phyloP scores from a whole-genome alignment of 2,797 vertebrate genomes.

The Limosa lapponica region DNA sequence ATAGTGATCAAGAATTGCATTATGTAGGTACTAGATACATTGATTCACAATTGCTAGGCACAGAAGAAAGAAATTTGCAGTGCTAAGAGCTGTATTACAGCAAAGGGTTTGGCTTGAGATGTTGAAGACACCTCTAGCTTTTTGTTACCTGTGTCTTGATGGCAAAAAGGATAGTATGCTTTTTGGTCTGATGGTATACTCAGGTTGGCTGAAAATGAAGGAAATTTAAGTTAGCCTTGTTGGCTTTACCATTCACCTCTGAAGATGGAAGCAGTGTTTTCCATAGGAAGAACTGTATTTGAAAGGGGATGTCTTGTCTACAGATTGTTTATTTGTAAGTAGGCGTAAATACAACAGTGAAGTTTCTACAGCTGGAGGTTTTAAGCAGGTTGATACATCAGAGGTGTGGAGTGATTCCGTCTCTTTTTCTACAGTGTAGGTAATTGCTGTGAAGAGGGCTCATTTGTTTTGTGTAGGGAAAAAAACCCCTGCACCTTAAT shows the following conservation, averaged over 20 bases:
- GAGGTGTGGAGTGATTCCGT: not conserved
- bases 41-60: not conserved
- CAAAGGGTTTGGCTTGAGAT: not conserved
- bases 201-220: not conserved
- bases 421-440: not conserved
- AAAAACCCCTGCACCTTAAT: not conserved
- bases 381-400: not conserved
- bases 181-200: not conserved
- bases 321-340: not conserved
- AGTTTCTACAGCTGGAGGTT: not conserved
- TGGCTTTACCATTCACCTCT: not conserved
- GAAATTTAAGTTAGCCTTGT: not conserved
- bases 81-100: not conserved
- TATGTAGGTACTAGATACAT: not conserved
- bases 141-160: not conserved
- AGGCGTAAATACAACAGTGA: not conserved
- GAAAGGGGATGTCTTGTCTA: not conserved
- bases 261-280: not conserved
- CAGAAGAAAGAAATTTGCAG: not conserved
- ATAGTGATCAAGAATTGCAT: not conserved
- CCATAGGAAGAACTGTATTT: not conserved
- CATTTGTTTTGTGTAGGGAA: not conserved
- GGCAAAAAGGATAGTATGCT: not conserved
- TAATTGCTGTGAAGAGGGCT: not conserved
- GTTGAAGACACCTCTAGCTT: not conserved